Percentiles rank a stretch among this genome's conserved stretches.
Conservation (phyloP, 1,140 invertebrate genomes). For the Archivesica marissinica region DNA sequence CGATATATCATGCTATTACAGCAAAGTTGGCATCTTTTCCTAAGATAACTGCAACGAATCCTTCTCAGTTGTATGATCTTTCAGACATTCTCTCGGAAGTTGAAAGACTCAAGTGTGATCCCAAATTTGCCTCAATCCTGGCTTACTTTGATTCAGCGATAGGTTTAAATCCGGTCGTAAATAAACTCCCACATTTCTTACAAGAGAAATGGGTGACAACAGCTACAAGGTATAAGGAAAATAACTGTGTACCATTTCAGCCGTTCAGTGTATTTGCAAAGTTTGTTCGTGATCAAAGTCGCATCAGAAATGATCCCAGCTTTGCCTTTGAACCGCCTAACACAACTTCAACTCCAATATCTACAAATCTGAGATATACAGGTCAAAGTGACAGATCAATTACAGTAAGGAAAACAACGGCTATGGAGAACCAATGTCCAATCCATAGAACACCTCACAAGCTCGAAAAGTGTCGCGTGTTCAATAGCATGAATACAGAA, state of each 20-base stretch:
- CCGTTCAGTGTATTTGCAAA: slow-evolving; percentile 53
- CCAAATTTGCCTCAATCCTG: not conserved
- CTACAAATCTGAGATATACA: too few relatives aligned
- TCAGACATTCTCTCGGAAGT: slow-evolving; percentile 38
- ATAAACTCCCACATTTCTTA: slow-evolving; percentile 11
- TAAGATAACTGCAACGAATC: slow-evolving; percentile 5
- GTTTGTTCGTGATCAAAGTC: slow-evolving; percentile 28
- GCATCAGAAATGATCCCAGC: slow-evolving; percentile 37
- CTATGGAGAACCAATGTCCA: not conserved
- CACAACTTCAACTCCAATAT: not conserved
- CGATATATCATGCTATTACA: slow-evolving; percentile 5
- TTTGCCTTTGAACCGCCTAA: slow-evolving; percentile 16
- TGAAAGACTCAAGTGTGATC: slow-evolving; percentile 30
- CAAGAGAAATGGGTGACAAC: slow-evolving; percentile 40
- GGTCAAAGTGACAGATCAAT: not conserved
- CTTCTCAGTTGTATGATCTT: slow-evolving; percentile 13
- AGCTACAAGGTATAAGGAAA: not conserved
- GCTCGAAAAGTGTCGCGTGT: slow-evolving; percentile 19
- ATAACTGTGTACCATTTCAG: slow-evolving; percentile 6
- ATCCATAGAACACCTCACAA: slow-evolving; percentile 16
- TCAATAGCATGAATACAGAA: slow-evolving; percentile 2
- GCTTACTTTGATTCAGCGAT: slow-evolving; percentile 45
- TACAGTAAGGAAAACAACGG: not conserved
- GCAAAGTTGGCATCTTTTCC: slow-evolving; percentile 24
- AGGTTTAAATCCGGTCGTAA: slow-evolving; percentile 34